These are phyloP conservation scores for Ridgeia piscesae DNA, from an alignment of 1,140 invertebrate genomes.

Conservation along the genomic window DNA sequence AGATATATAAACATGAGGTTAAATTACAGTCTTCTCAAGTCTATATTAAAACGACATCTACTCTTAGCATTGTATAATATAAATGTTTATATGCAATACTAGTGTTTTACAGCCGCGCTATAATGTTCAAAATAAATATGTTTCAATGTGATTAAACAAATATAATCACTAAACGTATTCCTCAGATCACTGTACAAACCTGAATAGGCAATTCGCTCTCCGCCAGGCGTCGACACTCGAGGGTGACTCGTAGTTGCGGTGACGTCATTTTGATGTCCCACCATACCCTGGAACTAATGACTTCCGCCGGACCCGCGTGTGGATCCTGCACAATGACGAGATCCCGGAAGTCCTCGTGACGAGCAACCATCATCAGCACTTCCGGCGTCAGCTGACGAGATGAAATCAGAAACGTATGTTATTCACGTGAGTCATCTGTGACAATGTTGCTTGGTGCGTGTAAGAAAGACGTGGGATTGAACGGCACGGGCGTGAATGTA, in stretches of 20 bases:
- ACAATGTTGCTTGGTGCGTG: background rate
- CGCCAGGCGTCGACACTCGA: slow-evolving; percentile 39
- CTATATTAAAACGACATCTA: too few relatives aligned
- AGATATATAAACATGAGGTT: background rate
- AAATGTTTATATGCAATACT: too few relatives aligned
- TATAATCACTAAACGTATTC: background rate
- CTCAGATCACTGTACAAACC: background rate
- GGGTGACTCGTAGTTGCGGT: slow-evolving; percentile 40
- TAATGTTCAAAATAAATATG: too few relatives aligned
- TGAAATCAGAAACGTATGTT: background rate
- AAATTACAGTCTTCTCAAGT: too few relatives aligned
- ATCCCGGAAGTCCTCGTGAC: slow-evolving; percentile 64
- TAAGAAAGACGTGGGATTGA: background rate
- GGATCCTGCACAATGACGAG: slow-evolving; percentile 78
- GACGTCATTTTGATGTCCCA: slow-evolving; percentile 38
- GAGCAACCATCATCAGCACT: slow-evolving; percentile 61
- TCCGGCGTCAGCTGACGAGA: slow-evolving; percentile 82
- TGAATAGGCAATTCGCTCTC: slow-evolving; percentile 31
- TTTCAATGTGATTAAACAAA: background rate
- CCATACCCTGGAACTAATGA: slow-evolving; percentile 43
- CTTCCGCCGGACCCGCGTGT: slow-evolving; percentile 58
- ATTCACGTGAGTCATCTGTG: background rate
- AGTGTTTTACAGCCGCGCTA: too few relatives aligned
- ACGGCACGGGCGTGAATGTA: background rate
- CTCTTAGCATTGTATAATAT: too few relatives aligned